These are phyloP conservation scores for Agraylea sexmaculata DNA, from an alignment of 1,140 invertebrate species.

Conservation along the genomic window DNA sequence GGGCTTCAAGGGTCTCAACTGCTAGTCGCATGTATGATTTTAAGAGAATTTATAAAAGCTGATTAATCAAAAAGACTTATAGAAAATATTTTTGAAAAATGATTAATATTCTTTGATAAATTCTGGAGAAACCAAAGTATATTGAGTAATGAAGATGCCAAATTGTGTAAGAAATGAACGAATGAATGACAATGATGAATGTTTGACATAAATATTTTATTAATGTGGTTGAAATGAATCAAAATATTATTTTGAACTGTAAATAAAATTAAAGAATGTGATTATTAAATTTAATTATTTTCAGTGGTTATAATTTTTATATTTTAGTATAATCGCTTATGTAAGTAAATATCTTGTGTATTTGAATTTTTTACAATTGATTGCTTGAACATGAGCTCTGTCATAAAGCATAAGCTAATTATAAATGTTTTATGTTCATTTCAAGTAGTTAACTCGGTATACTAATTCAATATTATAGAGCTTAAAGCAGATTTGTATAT, in stretches of 20 bases:
- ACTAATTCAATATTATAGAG: too few relatives aligned
- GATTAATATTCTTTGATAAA: constrained; percentile 18
- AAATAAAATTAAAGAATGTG: too few relatives aligned
- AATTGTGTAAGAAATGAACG: constrained; percentile 20
- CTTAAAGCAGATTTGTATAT: too few relatives aligned
- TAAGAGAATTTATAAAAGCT: constrained; percentile 14
- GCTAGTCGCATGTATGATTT: constrained; percentile 20
- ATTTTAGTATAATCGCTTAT: too few relatives aligned
- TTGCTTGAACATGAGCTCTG: too few relatives aligned
- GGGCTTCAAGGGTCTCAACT: constrained; percentile 11
- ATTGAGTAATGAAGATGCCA: constrained; percentile 23
- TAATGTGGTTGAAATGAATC: constrained; percentile 20
- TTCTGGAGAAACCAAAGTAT: constrained; percentile 22
- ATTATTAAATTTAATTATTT: too few relatives aligned
- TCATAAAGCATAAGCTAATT: too few relatives aligned
- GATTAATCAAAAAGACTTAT: constrained; percentile 21
- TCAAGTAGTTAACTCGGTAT: too few relatives aligned
- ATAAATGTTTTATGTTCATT: too few relatives aligned
- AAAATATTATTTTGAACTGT: constrained; percentile 20
- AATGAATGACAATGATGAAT: constrained; percentile 19
- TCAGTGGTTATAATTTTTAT: too few relatives aligned
- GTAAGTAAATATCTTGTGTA: too few relatives aligned
- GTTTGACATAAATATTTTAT: constrained; percentile 21
- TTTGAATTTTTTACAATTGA: too few relatives aligned
- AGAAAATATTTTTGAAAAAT: constrained; percentile 22